Evolutionary conservation across 2,888 invertebrate genomes (phyloP).

Genomic region (Cerastoderma edule): DNA sequence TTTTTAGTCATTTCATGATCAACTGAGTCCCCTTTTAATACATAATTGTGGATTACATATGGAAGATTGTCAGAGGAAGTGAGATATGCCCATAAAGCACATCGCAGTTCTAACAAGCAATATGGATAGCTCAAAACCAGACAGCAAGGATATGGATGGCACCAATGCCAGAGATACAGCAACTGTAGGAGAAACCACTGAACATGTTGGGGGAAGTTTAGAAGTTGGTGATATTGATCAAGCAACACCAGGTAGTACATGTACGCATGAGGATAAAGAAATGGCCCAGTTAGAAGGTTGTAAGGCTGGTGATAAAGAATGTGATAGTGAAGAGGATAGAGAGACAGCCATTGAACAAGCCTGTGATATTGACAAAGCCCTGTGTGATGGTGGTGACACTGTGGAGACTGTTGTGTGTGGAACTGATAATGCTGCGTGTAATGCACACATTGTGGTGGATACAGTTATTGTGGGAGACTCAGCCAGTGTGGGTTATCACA

Average conservation of each 20-base stretch:
- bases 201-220: conserved; percentile 1
- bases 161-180: background rate
- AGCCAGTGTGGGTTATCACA: background rate
- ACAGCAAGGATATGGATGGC: background rate
- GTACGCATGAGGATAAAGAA: background rate
- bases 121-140: conserved; percentile 16
- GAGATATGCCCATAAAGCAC: conserved; percentile 11
- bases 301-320: background rate
- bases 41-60: background rate
- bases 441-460: conserved; percentile 12
- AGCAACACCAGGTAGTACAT: background rate
- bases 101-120: conserved; percentile 11
- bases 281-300: background rate
- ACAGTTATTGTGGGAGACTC: conserved; percentile 23
- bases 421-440: no score
- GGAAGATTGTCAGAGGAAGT: background rate
- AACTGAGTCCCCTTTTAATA: background rate
- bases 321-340: background rate
- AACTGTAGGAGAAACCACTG: background rate
- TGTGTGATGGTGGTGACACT: background rate
- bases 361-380: conserved; percentile 12
- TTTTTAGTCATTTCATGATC: background rate
- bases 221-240: conserved; percentile 3
- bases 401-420: background rate
- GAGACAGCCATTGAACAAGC: background rate